Evolutionary conservation across 2,797 vertebrate species (phyloP), one percentile per base, ranked within the genome.

Genomic region (Microctenopoma steveboyesi): DNA sequence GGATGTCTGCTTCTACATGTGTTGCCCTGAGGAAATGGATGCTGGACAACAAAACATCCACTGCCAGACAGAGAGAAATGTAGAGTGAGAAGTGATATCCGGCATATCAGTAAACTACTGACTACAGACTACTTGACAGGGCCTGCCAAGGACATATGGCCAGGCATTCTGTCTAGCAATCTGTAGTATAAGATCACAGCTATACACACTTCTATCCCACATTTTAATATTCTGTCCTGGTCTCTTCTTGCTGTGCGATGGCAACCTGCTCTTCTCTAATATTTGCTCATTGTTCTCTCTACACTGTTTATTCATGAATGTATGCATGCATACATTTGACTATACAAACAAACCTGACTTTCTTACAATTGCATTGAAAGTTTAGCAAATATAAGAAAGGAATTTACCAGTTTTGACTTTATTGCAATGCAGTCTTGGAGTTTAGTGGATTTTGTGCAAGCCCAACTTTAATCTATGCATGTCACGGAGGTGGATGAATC

Each of bases 111-210:
- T 71, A 70, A 52, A 80, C 79, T 78, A 78, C 84, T 85, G 40
- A 72, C 66, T 69, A 57, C 42, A 76, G 33, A 8, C 33, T 35
- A 81, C 69, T 81, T 86, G 79, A 83, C 62, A 63, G 53, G 40
- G 81, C 76, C 71, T 89, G 85, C 84, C 84, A 86, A 79, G 74
- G 79, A 83, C 85, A 89, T 87, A 88, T 85, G 84, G 86, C 67
- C 48, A 69, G 64, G 61, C 85, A 89, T 86, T 74, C 83, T 90
- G 83, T 88, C 81, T 74, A 70, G 78, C 77, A 84, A 80, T 83
- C 82, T 88, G 83, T 57, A 76, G 70, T 52, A 59, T 76, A 53
- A 18, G 35, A 73, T 81, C 74, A 64, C 81, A 82, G 64, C 72
- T 71, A 69, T 64, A 71, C 57, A 65, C 62, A 81, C 25, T 69